Conservation (phyloP, 2,113 vertebrate genomes). For the Hepsetus odoe region DNA sequence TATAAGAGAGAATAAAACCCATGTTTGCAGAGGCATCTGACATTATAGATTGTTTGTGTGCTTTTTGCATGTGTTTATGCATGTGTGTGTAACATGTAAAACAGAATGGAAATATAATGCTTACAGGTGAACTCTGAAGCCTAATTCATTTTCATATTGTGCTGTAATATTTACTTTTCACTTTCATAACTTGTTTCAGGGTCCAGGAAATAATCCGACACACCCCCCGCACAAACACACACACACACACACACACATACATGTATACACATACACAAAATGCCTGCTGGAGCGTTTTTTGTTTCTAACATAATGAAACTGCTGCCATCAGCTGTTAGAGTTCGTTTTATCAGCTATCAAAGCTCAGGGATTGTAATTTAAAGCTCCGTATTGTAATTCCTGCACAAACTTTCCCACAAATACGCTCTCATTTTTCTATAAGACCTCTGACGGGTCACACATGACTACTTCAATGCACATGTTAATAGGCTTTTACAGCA, state of each 20-base stretch:
- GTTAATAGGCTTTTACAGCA: too few relatives aligned
- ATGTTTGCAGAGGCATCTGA: too few relatives aligned
- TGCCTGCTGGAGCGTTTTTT: not conserved
- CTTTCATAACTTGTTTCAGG: too few relatives aligned
- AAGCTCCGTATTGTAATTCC: not conserved
- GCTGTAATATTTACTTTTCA: too few relatives aligned
- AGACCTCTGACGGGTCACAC: not conserved
- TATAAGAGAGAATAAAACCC: not conserved
- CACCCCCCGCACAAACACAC: too few relatives aligned
- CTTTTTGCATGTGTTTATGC: not conserved
- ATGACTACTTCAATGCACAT: not conserved
- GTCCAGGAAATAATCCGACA: too few relatives aligned
- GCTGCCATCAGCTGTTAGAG: too few relatives aligned
- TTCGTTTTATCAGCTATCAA: not conserved
- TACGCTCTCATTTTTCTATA: not conserved
- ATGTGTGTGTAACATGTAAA: not conserved
- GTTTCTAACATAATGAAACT: not conserved
- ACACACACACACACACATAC: constrained; percentile 5
- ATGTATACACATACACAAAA: constrained; percentile 4
- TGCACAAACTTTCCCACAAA: constrained; percentile 9
- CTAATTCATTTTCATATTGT: not conserved
- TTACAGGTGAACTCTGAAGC: not conserved
- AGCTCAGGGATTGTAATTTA: not conserved
- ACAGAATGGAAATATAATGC: not conserved
- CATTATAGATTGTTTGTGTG: not conserved